Evolutionary conservation across 2,888 invertebrate genomes (phyloP), one percentile per base, ranked within the genome.

Genomic region (Mantis religiosa): DNA sequence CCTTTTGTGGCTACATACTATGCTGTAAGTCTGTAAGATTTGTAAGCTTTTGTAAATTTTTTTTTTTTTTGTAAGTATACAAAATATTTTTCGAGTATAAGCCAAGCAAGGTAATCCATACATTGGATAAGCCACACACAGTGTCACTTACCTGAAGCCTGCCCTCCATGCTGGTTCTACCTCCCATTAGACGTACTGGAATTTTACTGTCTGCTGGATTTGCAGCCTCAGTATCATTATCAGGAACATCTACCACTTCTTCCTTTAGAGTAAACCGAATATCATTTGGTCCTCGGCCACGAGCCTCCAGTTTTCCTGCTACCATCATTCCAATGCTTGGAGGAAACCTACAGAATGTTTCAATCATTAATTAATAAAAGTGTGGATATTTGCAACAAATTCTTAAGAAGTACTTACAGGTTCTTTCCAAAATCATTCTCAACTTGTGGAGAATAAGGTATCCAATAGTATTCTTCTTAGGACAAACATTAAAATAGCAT

Each of bases 301-400:
- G 95, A 0, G 98, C 98, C 91, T 97, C 97, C 84, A 99, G 93
- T 92, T 96, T 96, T 0, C 99, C 99, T 83, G 98, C 98, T 3
- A 99, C 97, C 96, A 99, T 98, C 95, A 99, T 98, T 14, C 99
- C 99, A 88, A 99, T 96, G 34, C 98, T 96, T 1, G 98, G 97
- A 88, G 98, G 97, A 93, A 99, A 99, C 91, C 95, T 96, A 89
- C n/a, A 87, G 3, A 71, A 71, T 20, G 15, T 71, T 71, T 71
- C 25, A 71, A 30, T 71, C 54, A 71, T 71, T 25, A 71, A 25
- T 20, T 2, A 41, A 12, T 41, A 41, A 12, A 41, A 41, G 41
- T 12, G 41, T 41, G 9, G 41, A 41, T 41, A 12, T 12, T 12
- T 41, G 8, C 34, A 34, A 12, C 6, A 41, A 9, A 12, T 41